Conservation (phyloP, 1,140 invertebrate genomes). For the Aporrectodea caliginosa region DNA sequence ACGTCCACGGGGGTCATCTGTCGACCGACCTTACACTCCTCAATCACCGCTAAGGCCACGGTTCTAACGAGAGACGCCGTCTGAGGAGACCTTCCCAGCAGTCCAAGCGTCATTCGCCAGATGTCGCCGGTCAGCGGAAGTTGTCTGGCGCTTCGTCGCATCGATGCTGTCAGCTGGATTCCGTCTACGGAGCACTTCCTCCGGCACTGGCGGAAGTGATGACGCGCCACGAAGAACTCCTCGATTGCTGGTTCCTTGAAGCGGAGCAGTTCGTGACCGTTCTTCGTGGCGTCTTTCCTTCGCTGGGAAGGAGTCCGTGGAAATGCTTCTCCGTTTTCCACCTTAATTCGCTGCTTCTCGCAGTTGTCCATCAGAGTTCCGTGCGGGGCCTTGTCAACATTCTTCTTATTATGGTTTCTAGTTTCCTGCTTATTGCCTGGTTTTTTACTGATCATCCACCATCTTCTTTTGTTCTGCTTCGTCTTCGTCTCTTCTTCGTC, state of each 20-base stretch:
- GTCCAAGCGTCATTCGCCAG: conserved; percentile 29
- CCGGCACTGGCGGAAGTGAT: conserved; percentile 7
- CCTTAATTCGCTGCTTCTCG: no score
- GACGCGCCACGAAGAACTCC: conserved; percentile 16
- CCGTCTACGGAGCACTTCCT: conserved; percentile 1
- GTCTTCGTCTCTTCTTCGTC: neutral
- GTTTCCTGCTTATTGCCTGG: no score
- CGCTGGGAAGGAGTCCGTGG: no score
- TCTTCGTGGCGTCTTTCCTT: no score
- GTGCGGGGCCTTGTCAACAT: no score
- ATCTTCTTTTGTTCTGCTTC: neutral
- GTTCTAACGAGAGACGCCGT: neutral
- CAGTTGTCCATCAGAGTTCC: no score
- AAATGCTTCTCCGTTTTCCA: no score
- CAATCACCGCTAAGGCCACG: conserved; percentile 7
- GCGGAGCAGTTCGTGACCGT: no score
- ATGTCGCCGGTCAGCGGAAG: conserved; percentile 24
- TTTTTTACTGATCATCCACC: neutral
- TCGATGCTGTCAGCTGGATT: neutral
- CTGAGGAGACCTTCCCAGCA: conserved; percentile 1
- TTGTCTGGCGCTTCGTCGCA: conserved; percentile 7
- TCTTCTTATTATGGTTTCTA: no score
- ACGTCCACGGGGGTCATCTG: conserved; percentile 15
- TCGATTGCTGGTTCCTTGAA: conserved; percentile 13
- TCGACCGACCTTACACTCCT: conserved; percentile 5